These are phyloP conservation scores for Rhea americana DNA, from an alignment of 2,113 vertebrate species.

Conservation along the genomic window DNA sequence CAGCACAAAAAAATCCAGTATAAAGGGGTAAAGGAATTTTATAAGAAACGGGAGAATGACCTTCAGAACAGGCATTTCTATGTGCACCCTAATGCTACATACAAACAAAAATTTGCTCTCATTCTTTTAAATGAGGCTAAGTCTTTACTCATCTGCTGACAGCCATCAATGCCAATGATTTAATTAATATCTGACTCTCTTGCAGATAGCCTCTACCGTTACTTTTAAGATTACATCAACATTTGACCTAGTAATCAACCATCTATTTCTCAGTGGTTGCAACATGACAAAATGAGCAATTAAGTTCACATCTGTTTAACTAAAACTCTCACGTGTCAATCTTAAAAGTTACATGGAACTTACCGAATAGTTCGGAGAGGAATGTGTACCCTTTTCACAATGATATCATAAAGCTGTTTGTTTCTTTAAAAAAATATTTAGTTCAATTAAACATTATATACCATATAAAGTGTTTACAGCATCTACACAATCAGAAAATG, in stretches of 20 bases:
- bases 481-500: constrained; percentile 16
- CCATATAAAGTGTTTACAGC: neutral
- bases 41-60: neutral
- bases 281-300: neutral
- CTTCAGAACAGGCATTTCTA: neutral
- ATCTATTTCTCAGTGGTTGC: neutral
- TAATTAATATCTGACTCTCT: neutral
- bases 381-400: constrained; percentile 85
- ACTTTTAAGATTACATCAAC: neutral
- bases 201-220: neutral
- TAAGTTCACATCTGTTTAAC: neutral
- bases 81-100: neutral
- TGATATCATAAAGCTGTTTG: constrained; percentile 90
- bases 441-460: constrained; percentile 1
- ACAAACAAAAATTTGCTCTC: neutral
- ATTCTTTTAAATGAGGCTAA: neutral
- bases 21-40: neutral
- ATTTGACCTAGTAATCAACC: neutral
- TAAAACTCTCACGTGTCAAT: neutral
- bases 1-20: neutral
- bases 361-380: constrained; percentile 88
- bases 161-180: neutral
- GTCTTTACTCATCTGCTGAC: neutral
- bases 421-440: constrained; percentile 79
- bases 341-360: constrained; percentile 27